Conservation (phyloP, 2,113 vertebrate species). For the Edolisoma coerulescens region DNA sequence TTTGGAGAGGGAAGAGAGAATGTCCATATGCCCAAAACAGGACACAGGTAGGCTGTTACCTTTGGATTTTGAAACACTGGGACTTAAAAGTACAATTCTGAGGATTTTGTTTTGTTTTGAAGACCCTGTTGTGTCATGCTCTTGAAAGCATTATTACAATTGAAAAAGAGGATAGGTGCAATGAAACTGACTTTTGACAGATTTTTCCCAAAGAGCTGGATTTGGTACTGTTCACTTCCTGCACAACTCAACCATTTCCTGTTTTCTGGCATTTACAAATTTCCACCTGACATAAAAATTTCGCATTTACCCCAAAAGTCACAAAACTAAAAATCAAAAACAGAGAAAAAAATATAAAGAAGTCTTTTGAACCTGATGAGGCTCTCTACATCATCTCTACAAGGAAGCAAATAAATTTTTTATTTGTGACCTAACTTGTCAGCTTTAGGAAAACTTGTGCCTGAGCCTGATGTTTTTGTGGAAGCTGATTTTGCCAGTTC, state of each 20-base stretch:
- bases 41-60: background rate
- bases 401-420: background rate
- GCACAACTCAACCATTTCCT: background rate
- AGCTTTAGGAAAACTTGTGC: background rate
- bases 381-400: background rate
- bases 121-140: background rate
- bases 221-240: background rate
- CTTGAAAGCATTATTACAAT: background rate
- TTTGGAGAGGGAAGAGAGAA: background rate
- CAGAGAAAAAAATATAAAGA: background rate
- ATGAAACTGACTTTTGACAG: background rate
- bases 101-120: background rate
- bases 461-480: background rate
- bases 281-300: background rate
- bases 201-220: background rate
- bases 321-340: background rate
- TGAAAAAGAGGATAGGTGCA: background rate
- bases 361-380: background rate
- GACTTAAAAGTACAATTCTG: background rate
- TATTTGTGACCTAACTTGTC: background rate
- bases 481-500: background rate
- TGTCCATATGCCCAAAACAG: background rate
- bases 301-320: background rate
- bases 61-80: background rate
- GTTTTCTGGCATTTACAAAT: background rate